A percentile compares a stretch with the other conserved stretches of the same genome.
These are phyloP conservation scores for Apamea monoglypha DNA, from an alignment of 2,888 invertebrate genomes.

Conservation along the genomic window DNA sequence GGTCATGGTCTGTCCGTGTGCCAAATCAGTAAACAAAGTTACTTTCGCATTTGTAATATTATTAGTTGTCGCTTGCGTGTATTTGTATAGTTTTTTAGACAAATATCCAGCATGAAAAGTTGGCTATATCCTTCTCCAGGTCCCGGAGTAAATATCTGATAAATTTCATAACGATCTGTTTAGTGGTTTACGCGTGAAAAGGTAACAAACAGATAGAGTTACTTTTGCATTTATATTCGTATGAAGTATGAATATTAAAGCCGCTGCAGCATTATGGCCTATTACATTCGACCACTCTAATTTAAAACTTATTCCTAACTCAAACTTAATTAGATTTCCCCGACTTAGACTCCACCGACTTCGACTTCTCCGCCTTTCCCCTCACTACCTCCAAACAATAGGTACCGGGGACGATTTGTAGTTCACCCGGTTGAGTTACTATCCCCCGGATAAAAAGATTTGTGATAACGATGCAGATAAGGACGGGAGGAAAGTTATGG, in stretches of 20 bases:
- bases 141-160: too few species aligned
- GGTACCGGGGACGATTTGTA: conserved; percentile 65
- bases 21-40: background rate
- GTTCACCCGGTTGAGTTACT: conserved; percentile 60
- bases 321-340: background rate
- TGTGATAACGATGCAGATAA: conserved; percentile 68
- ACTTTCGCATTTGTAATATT: too few species aligned
- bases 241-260: too few species aligned
- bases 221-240: background rate
- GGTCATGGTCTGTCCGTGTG: background rate
- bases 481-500: conserved; percentile 52
- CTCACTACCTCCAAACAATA: conserved; percentile 55
- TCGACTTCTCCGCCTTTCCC: conserved; percentile 12
- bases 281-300: background rate
- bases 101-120: too few species aligned
- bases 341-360: background rate
- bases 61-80: too few species aligned
- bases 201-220: background rate
- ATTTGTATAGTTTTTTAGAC: too few species aligned
- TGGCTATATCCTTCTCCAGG: too few species aligned
- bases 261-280: background rate
- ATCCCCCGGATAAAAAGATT: conserved; percentile 65
- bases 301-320: background rate
- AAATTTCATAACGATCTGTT: too few species aligned
- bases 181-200: background rate